A percentile compares a stretch with the other conserved stretches of the same genome.
These are phyloP conservation scores for Trichoplusia ni DNA, from an alignment of 1,140 invertebrate genomes.

Conservation along the genomic window DNA sequence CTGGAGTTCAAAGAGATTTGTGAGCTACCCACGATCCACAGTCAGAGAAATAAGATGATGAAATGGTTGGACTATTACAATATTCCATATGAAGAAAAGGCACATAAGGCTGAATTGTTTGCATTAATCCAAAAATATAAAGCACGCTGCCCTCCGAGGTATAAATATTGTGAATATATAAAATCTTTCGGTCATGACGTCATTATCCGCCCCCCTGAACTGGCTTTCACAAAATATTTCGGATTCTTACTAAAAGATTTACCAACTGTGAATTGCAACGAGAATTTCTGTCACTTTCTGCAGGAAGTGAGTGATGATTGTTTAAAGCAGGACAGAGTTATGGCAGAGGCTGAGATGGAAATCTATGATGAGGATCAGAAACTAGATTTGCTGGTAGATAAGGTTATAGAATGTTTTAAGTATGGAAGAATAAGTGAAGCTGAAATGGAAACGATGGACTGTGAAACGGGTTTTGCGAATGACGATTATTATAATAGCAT, in stretches of 20 bases:
- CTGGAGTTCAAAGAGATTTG: background rate
- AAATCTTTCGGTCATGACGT: conserved; percentile 7
- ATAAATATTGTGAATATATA: background rate
- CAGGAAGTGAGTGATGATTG: background rate
- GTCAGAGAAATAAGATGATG: background rate
- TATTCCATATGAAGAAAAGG: background rate
- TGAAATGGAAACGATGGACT: no score
- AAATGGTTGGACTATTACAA: background rate
- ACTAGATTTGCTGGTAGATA: background rate
- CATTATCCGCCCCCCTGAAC: background rate
- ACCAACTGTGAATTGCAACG: background rate
- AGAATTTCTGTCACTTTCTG: background rate
- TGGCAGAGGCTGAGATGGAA: background rate
- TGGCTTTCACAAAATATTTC: background rate
- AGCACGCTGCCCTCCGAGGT: background rate
- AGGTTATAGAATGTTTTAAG: background rate
- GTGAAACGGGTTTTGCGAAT: no score
- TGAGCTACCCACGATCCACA: background rate
- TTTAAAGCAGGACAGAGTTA: background rate
- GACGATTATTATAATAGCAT: no score
- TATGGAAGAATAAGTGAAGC: background rate
- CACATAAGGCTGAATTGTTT: background rate
- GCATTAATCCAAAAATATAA: conserved; percentile 4
- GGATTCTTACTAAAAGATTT: background rate
- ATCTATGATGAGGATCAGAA: conserved; percentile 14